These are phyloP conservation scores for Dinothrombium tinctorium DNA, from an alignment of 1,140 invertebrate species.

Conservation along the genomic window DNA sequence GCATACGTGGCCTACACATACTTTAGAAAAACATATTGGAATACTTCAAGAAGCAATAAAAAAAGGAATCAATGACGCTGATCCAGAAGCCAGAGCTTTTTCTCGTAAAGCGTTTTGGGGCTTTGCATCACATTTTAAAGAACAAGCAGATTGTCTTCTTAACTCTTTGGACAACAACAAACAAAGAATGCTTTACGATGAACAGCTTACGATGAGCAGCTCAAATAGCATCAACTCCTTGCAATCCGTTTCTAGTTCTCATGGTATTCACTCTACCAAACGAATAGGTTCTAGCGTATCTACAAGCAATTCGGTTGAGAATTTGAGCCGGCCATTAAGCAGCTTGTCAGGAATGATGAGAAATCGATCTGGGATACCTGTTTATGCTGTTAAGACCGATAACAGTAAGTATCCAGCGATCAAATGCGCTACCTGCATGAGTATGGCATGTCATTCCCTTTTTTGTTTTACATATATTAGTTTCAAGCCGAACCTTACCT, in stretches of 20 bases:
- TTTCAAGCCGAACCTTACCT: conserved; percentile 13
- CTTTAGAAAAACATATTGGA: conserved; percentile 53
- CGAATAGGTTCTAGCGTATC: neutral
- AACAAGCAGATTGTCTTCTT: conserved; percentile 60
- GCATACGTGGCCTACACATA: conserved; percentile 52
- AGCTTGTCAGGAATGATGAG: neutral
- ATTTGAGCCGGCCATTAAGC: neutral
- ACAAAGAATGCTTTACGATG: conserved; percentile 50
- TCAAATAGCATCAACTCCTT: conserved; percentile 4
- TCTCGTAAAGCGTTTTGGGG: conserved; percentile 50
- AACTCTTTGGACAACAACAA: conserved; percentile 55
- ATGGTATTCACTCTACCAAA: neutral
- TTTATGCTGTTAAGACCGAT: neutral
- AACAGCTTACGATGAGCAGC: conserved; percentile 17
- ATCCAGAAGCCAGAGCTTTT: conserved; percentile 47
- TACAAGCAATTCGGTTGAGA: conserved; percentile 3
- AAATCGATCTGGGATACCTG: conserved; percentile 3
- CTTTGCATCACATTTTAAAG: conserved; percentile 70
- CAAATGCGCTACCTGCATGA: no score
- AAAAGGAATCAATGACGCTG: conserved; percentile 71
- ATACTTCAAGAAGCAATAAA: conserved; percentile 59
- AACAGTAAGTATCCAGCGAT: neutral
- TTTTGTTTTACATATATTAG: neutral
- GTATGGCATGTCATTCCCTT: no score
- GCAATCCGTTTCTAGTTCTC: neutral